These are phyloP conservation scores for Lysiphlebus fabarum DNA, from an alignment of 1,140 invertebrate species.

Conservation along the genomic window DNA sequence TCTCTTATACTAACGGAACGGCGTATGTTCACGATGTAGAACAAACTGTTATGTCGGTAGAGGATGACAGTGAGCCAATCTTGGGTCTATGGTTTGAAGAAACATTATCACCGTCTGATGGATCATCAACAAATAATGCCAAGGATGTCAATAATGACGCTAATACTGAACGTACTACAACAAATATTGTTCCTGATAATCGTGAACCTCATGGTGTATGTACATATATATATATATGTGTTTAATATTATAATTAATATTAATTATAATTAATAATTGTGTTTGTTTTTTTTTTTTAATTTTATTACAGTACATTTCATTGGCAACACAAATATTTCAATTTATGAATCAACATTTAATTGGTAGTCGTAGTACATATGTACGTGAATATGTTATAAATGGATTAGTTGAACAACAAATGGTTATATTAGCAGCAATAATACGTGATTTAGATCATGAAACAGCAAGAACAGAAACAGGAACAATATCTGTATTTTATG, in stretches of 20 bases:
- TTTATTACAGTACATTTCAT: constrained; percentile 68
- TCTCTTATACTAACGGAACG: constrained; percentile 42
- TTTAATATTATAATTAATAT: constrained; percentile 37
- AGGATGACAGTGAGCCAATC: constrained; percentile 86
- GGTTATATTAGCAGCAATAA: constrained; percentile 76
- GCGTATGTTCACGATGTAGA: constrained; percentile 45
- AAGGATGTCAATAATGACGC: constrained; percentile 60
- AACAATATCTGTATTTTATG: constrained; percentile 74
- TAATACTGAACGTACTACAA: constrained; percentile 48
- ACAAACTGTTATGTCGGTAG: constrained; percentile 53
- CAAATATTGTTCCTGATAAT: constrained; percentile 79
- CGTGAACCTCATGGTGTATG: constrained; percentile 83
- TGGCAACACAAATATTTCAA: constrained; percentile 77
- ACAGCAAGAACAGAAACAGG: constrained; percentile 75
- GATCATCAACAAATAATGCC: constrained; percentile 47
- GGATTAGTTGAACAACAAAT: constrained; percentile 76
- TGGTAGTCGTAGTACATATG: constrained; percentile 60
- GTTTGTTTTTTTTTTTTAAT: constrained; percentile 12
- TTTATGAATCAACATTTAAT: constrained; percentile 70
- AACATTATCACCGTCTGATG: constrained; percentile 76
- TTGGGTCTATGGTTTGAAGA: constrained; percentile 91
- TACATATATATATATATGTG: constrained; percentile 20
- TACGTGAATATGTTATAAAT: constrained; percentile 58
- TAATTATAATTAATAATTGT: constrained; percentile 8
- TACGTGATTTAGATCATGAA: constrained; percentile 82